phyloP scores from a whole-genome alignment of 1,140 invertebrate genomes.

The Ganaspis sp. region DNA sequence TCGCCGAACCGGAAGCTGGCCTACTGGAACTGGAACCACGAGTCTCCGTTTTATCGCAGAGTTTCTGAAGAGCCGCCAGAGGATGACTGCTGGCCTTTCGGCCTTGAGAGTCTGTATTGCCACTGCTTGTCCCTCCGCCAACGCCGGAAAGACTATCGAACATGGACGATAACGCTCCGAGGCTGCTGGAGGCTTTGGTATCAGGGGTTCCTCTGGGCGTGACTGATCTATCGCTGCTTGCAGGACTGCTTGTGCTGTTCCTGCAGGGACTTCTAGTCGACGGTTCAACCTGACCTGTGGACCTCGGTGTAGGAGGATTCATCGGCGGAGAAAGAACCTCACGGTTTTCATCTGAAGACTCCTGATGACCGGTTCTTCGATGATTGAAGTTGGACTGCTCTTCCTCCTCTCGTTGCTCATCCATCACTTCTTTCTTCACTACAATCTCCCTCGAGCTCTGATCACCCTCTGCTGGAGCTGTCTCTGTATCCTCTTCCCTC shows the following conservation, averaged over 20 bases:
- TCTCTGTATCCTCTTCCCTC: conserved; percentile 69
- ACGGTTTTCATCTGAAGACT: conserved; percentile 65
- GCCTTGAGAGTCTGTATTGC: conserved; percentile 73
- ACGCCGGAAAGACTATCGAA: conserved; percentile 87
- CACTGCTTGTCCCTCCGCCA: conserved; percentile 69
- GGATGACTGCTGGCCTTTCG: conserved; percentile 88
- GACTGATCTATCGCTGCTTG: conserved; percentile 84
- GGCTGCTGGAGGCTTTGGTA: conserved; percentile 82
- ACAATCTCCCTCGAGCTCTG: conserved; percentile 63
- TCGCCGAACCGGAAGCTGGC: conserved; percentile 54
- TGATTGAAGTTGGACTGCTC: conserved; percentile 68
- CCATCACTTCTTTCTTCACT: conserved; percentile 72
- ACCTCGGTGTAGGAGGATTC: conserved; percentile 77
- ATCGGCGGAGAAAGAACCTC: conserved; percentile 76
- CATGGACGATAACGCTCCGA: conserved; percentile 92
- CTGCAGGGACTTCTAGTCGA: conserved; percentile 78
- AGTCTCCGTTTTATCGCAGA: conserved; percentile 95
- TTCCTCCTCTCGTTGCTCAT: conserved; percentile 71
- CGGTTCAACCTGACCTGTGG: conserved; percentile 65
- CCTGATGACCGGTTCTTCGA: conserved; percentile 65
- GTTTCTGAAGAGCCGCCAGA: conserved; percentile 93
- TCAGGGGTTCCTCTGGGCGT: conserved; percentile 83
- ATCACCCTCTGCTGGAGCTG: conserved; percentile 58
- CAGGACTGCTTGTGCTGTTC: conserved; percentile 82
- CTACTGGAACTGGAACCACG: conserved; percentile 64